Conservation (phyloP, 2,888 invertebrate genomes). For the Cryptocheilus praepositus region DNA sequence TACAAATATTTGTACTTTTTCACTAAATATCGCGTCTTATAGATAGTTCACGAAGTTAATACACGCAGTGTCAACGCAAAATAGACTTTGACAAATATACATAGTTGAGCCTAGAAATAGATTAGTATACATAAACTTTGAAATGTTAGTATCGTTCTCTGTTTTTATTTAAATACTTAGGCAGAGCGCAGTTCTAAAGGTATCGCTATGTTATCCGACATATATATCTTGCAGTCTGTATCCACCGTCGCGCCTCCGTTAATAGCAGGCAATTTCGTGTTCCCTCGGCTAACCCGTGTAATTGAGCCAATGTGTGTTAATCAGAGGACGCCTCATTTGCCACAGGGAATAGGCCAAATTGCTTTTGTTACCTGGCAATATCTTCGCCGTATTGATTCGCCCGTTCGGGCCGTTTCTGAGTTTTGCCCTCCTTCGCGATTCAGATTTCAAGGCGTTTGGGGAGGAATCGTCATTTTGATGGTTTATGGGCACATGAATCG, state of each 20-base stretch:
- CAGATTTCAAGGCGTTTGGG: too few relatives aligned
- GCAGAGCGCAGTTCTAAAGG: constrained; percentile 32
- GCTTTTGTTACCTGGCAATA: constrained; percentile 60
- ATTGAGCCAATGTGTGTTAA: constrained; percentile 65
- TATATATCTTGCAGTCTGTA: constrained; percentile 52
- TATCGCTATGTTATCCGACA: constrained; percentile 52
- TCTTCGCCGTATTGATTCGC: constrained; percentile 28
- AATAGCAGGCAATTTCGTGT: constrained; percentile 63
- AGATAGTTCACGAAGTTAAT: too few relatives aligned
- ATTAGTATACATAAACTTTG: too few relatives aligned
- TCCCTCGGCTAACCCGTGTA: constrained; percentile 59
- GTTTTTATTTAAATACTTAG: background rate
- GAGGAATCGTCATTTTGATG: too few relatives aligned
- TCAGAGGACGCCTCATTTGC: constrained; percentile 61
- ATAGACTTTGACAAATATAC: too few relatives aligned
- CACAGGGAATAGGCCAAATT: constrained; percentile 58
- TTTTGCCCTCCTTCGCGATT: too few relatives aligned
- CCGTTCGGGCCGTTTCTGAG: too few relatives aligned
- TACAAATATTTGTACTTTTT: too few relatives aligned
- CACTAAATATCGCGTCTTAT: too few relatives aligned
- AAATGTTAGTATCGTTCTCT: background rate
- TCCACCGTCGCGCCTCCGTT: constrained; percentile 56
- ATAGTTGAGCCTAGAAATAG: too few relatives aligned
- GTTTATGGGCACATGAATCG: too few relatives aligned
- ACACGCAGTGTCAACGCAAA: too few relatives aligned